phyloP scores from a whole-genome alignment of 1,140 invertebrate genomes.

The Hirudo medicinalis region DNA sequence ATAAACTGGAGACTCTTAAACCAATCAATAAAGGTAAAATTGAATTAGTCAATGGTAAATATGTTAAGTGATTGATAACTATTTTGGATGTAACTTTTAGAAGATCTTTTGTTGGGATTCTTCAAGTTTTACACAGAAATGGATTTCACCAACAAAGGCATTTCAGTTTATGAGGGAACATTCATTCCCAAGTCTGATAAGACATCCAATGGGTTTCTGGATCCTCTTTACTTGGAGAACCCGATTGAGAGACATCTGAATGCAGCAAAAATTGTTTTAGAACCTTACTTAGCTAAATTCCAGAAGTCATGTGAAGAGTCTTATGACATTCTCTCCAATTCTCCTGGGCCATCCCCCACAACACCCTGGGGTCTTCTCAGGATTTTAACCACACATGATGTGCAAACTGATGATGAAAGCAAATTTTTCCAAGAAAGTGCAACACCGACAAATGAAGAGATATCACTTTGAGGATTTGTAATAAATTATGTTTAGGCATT shows the following conservation, averaged over 20 bases:
- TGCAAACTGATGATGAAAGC: neutral
- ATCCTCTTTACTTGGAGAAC: neutral
- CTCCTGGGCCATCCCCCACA: neutral
- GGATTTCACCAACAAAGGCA: conserved; percentile 3
- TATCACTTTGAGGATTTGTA: too few species aligned
- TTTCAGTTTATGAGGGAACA: conserved; percentile 8
- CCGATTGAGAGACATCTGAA: neutral
- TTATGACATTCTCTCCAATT: neutral
- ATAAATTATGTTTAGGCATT: too few species aligned
- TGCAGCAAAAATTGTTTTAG: conserved; percentile 1
- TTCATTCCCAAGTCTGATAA: neutral
- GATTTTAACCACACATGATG: neutral
- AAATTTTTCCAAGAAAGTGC: too few species aligned
- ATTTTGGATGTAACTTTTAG: conserved; percentile 1
- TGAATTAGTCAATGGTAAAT: neutral
- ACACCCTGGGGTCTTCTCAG: neutral
- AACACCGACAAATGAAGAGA: too few species aligned
- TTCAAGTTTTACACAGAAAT: conserved; percentile 15
- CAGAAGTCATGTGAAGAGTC: neutral
- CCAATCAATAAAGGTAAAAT: too few species aligned
- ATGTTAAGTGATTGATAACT: neutral
- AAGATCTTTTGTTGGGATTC: conserved; percentile 12
- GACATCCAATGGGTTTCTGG: neutral
- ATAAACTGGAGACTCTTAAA: too few species aligned
- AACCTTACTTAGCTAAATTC: neutral